phyloP scores from a whole-genome alignment of 2,113 vertebrate species.

The Bombycilla garrulus region DNA sequence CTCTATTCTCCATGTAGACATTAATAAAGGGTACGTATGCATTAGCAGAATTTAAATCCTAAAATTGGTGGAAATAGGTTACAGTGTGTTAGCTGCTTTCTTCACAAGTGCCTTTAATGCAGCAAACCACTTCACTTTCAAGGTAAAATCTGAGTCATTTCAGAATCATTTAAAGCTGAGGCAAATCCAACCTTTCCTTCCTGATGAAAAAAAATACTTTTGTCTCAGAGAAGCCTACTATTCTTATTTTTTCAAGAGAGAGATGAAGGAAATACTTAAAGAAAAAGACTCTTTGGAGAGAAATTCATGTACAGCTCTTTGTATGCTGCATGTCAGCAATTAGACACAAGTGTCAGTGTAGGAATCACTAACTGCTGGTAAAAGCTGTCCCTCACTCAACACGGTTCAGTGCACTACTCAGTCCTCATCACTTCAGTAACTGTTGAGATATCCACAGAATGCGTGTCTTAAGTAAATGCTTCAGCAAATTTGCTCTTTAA shows the following conservation, averaged over 20 bases:
- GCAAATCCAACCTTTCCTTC: neutral
- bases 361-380: too few relatives aligned
- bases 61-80: neutral
- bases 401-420: neutral
- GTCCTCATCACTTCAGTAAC: neutral
- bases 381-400: neutral
- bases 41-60: neutral
- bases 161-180: neutral
- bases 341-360: neutral
- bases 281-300: neutral
- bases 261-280: neutral
- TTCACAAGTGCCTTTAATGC: neutral
- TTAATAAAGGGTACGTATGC: neutral
- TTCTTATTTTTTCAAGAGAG: neutral
- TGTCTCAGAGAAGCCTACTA: neutral
- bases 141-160: neutral
- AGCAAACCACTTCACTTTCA: neutral
- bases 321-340: neutral
- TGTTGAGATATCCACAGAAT: neutral
- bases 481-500: slow-evolving; percentile 18
- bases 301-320: neutral
- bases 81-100: neutral
- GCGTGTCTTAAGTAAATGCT: neutral
- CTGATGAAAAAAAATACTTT: neutral
- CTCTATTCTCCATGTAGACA: neutral